Conservation (phyloP, 2,888 invertebrate species). For the Notocelia uddmanniana region DNA sequence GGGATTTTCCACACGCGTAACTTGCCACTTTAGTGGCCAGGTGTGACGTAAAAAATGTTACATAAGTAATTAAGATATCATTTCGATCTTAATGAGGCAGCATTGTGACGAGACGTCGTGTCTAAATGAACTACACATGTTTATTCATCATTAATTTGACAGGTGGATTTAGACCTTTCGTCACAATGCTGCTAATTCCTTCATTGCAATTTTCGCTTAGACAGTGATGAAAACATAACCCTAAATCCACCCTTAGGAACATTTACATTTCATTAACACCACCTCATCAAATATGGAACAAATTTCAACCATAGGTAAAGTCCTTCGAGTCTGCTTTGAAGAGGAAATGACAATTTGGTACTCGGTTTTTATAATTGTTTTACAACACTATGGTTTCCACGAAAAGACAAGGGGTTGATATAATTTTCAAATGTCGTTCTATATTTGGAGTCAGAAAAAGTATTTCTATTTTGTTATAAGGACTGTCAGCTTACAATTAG, state of each 20-base stretch:
- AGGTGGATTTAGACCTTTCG: too few species aligned
- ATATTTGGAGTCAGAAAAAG: neutral
- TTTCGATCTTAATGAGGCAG: too few species aligned
- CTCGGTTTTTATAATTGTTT: neutral
- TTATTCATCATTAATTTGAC: too few species aligned
- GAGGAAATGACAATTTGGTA: neutral
- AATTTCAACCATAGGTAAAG: neutral
- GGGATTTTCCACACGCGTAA: too few species aligned
- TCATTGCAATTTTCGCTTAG: too few species aligned
- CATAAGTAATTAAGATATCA: too few species aligned
- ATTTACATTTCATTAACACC: conserved; percentile 4
- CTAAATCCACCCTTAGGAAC: neutral
- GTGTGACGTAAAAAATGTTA: too few species aligned
- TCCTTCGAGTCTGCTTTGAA: neutral
- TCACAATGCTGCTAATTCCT: too few species aligned
- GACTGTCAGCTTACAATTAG: neutral
- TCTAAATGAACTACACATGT: too few species aligned
- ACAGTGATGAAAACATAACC: too few species aligned
- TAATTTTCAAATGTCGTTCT: neutral
- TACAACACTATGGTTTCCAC: neutral
- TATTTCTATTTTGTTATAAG: neutral
- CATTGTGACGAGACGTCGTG: too few species aligned
- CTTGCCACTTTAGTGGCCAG: too few species aligned
- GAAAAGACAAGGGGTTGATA: neutral
- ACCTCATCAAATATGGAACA: neutral